Base-by-base conservation (phyloP, 2,888 invertebrate genomes). In the Chouioia cunea region DNA sequence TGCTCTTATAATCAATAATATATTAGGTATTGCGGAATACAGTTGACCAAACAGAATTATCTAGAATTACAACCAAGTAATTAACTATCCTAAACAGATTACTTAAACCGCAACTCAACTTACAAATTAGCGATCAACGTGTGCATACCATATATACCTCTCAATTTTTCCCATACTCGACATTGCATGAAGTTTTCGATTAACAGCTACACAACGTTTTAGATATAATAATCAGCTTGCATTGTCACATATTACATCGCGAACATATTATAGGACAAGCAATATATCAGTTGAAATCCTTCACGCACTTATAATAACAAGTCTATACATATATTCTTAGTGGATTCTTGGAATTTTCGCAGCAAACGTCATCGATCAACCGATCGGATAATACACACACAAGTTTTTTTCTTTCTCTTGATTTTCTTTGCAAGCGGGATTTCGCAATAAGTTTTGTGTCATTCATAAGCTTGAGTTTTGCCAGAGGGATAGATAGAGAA, bases 281-380 rank as follows among this genome's bases (percentile, higher is more conserved):
- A 77, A 79, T 78, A 77, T 76, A 79, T 70, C 70, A 70, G 77
- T 78, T 79, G 76, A 76, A 76, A 78, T 78, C 78, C 76, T 65
- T 71, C 65, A 60, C 73, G 75, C 79, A 76, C 80, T 44, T 36
- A 10, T 48, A 46, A 20, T 46, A 23, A 59, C 18, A 36, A 36
- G 36, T 36, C 6, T 36, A 12, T 6, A 6, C 27, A 12, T 59
- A 14, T 47, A 67, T 67, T 67, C 56, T 48, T 23, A 22, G 56
- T 60, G 4, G 36, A 67, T 67, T 67, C 62, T 48, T 23, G 48
- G 56, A 52, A 69, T 57, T 27, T 58, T 52, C 53, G 22, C 59
- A 36, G 59, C 64, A 27, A 70, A 65, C 59, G 36, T 46, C 65
- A 70, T 70, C 70, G 59, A 70, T 70, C 64, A 60, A 58, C n/a